Conservation (phyloP, 1,140 invertebrate species). For the Drepana arcuata region DNA sequence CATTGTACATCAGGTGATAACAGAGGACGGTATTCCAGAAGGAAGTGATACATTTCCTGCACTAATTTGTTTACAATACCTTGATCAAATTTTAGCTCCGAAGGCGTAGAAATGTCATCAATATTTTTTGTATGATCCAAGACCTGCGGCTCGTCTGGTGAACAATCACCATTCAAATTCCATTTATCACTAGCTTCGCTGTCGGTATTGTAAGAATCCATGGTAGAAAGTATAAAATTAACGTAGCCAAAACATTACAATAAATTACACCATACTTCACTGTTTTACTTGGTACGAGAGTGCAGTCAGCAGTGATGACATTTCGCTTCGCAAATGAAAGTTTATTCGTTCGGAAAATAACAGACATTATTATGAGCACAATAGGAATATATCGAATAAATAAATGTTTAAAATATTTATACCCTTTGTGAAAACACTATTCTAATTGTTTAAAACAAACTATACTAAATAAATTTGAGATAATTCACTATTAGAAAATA, state of each 20-base stretch:
- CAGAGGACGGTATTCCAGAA: too few species aligned
- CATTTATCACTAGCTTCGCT: constrained; percentile 41
- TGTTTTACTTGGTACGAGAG: too few species aligned
- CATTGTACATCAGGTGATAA: too few species aligned
- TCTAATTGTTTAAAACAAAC: too few species aligned
- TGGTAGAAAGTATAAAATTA: constrained; percentile 49
- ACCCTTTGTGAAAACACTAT: background rate
- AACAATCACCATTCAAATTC: constrained; percentile 53
- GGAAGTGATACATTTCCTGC: constrained; percentile 10
- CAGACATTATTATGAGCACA: background rate
- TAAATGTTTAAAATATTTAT: background rate
- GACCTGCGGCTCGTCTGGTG: constrained; percentile 31
- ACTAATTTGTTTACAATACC: constrained; percentile 63
- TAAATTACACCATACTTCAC: constrained; percentile 45
- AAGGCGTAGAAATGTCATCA: constrained; percentile 70
- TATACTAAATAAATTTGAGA: too few species aligned
- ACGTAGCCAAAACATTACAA: constrained; percentile 54
- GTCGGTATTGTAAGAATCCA: constrained; percentile 49
- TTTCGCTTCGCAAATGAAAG: constrained; percentile 20
- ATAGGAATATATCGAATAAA: background rate
- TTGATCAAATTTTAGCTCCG: constrained; percentile 67
- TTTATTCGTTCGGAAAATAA: constrained; percentile 10
- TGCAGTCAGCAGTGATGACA: constrained; percentile 29
- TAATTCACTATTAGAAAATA: too few species aligned
- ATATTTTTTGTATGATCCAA: constrained; percentile 62